Percentiles rank a stretch among this genome's conserved stretches.
Evolutionary conservation across 2,797 vertebrate species (phyloP).

Genomic region (Triplophysa yarkandensis): DNA sequence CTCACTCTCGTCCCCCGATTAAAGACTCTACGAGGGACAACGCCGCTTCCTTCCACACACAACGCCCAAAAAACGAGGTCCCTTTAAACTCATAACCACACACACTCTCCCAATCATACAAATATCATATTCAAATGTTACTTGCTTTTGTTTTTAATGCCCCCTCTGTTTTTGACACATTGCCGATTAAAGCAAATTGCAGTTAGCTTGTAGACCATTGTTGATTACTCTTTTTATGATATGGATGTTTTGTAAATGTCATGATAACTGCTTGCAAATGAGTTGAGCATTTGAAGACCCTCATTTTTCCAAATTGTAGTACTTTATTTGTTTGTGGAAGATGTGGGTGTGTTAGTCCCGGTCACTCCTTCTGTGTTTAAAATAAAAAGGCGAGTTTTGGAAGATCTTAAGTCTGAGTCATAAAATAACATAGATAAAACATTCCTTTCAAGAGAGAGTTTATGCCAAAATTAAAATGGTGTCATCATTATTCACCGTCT

Average conservation of each 20-base stretch:
- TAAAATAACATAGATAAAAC: no score
- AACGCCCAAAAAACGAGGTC: slow-evolving; percentile 85
- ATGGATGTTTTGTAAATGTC: slow-evolving; percentile 49
- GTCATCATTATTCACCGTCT: no score
- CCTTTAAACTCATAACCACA: slow-evolving; percentile 18
- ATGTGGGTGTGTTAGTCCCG: no score
- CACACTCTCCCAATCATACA: slow-evolving; percentile 1
- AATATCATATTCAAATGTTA: background rate
- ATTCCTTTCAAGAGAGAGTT: no score
- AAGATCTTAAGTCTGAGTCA: no score
- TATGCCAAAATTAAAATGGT: no score
- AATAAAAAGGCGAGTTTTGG: no score
- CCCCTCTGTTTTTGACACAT: slow-evolving; percentile 7
- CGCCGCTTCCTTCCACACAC: slow-evolving; percentile 81
- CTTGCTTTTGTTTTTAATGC: slow-evolving; percentile 23
- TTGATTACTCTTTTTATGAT: slow-evolving; percentile 8
- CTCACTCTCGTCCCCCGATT: slow-evolving; percentile 79
- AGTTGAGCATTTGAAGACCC: background rate
- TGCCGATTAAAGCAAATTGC: slow-evolving; percentile 3
- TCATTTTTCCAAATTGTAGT: no score
- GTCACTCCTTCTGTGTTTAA: no score
- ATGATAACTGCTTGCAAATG: slow-evolving; percentile 29
- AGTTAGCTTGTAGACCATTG: background rate
- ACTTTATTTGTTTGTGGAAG: no score
- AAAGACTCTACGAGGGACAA: slow-evolving; percentile 85